These are phyloP conservation scores for Budorcas taxicolor DNA, from an alignment of 2,113 vertebrate genomes.

Conservation along the genomic window DNA sequence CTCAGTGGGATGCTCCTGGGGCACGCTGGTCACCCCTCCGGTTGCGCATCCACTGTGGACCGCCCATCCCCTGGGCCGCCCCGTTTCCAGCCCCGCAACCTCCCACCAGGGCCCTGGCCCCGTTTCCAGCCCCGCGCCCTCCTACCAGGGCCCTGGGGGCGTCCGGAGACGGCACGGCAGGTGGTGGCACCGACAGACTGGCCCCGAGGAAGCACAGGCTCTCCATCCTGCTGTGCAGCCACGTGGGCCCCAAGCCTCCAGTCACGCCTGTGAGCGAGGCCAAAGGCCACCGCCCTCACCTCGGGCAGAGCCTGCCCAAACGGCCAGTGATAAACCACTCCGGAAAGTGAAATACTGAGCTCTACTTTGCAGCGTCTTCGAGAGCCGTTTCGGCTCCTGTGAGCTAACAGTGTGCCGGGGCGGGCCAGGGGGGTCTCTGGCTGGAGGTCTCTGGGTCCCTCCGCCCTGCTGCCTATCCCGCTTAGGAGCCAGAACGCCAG, in stretches of 20 bases:
- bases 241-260: not conserved
- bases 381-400: not conserved
- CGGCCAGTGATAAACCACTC: not conserved
- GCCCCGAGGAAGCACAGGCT: not conserved
- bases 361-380: not conserved
- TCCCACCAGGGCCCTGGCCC: too few species aligned
- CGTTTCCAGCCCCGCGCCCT: not conserved
- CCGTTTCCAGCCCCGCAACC: not conserved
- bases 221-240: not conserved
- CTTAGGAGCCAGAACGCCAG: too few species aligned
- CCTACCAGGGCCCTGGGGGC: too few species aligned
- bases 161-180: not conserved
- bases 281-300: not conserved
- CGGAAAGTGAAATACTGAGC: not conserved
- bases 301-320: not conserved
- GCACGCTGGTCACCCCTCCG: not conserved
- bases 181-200: accelerated
- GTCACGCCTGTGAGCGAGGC: accelerated
- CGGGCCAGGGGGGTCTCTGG: not conserved
- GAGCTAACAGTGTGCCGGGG: not conserved
- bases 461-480: accelerated
- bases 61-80: not conserved
- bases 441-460: not conserved
- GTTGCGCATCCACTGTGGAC: too few species aligned
- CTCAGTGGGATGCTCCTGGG: not conserved